These are phyloP conservation scores for Garra rufa DNA, from an alignment of 2,113 vertebrate genomes.

Conservation along the genomic window DNA sequence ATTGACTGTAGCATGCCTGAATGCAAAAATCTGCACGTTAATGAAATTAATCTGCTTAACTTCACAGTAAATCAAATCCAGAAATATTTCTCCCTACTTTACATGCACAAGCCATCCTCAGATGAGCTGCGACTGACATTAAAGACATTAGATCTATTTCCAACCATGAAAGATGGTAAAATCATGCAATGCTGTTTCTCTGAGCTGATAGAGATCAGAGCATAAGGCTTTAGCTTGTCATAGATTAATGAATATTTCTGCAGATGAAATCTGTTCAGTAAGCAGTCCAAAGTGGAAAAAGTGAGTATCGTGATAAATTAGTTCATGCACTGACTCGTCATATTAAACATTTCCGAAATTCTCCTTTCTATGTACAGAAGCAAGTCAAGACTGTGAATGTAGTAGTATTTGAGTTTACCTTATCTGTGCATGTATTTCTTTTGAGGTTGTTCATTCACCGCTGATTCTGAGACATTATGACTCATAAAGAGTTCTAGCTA, in stretches of 20 bases:
- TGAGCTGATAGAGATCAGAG: slow-evolving; percentile 56
- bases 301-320: slow-evolving; percentile 7
- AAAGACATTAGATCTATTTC: slow-evolving; percentile 58
- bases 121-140: slow-evolving; percentile 13
- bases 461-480: slow-evolving; percentile 6
- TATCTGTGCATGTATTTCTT: neutral
- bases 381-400: slow-evolving; percentile 3
- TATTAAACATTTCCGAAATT: slow-evolving; percentile 57
- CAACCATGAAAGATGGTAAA: slow-evolving; percentile 69
- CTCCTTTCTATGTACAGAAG: slow-evolving; percentile 1
- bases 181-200: slow-evolving; percentile 55
- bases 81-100: slow-evolving; percentile 1
- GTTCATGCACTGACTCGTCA: slow-evolving; percentile 56
- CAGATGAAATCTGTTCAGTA: slow-evolving; percentile 31
- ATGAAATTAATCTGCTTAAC: neutral
- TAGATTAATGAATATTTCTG: slow-evolving; percentile 49
- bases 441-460: neutral
- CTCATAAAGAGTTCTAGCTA: slow-evolving; percentile 11
- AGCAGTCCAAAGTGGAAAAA: slow-evolving; percentile 24
- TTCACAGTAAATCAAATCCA: slow-evolving; percentile 33
- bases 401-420: neutral
- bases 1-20: slow-evolving; percentile 18
- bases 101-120: slow-evolving; percentile 3
- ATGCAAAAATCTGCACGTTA: neutral
- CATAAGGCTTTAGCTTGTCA: slow-evolving; percentile 45